Evolutionary conservation across 1,140 invertebrate species (phyloP).

Genomic region (Drosophila burlai): DNA sequence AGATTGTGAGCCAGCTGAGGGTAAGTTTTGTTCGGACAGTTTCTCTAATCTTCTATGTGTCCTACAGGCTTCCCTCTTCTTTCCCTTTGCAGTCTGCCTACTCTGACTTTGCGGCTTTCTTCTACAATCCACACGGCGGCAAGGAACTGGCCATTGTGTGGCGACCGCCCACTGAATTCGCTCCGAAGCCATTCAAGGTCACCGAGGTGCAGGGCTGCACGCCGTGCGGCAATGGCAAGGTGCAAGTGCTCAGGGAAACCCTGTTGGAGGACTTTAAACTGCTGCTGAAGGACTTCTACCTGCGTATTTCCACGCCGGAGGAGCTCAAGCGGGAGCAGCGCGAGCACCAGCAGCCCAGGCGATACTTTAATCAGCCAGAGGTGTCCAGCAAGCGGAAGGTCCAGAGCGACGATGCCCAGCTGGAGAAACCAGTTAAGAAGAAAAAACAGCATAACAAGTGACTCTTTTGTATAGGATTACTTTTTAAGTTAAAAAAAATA

Average conservation of each 20-base stretch:
- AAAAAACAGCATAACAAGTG: conserved; percentile 5
- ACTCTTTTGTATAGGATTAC: background rate
- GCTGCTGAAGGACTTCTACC: conserved; percentile 84
- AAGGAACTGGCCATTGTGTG: conserved; percentile 92
- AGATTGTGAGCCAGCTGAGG: conserved; percentile 91
- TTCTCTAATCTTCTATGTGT: background rate
- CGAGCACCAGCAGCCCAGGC: conserved; percentile 38
- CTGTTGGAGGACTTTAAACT: conserved; percentile 91
- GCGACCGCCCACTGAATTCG: conserved; percentile 89
- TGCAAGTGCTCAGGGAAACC: conserved; percentile 85
- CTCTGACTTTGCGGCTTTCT: conserved; percentile 93
- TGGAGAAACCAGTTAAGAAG: conserved; percentile 3
- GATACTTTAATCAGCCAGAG: conserved; percentile 49
- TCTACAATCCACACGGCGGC: conserved; percentile 94
- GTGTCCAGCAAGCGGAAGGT: conserved; percentile 31
- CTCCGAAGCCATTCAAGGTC: conserved; percentile 90
- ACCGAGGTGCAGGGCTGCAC: conserved; percentile 85
- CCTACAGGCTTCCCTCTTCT: background rate
- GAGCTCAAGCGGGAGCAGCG: conserved; percentile 54
- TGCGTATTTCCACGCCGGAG: conserved; percentile 58
- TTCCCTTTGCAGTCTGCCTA: conserved; percentile 89
- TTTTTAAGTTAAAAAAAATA: conserved; percentile 3
- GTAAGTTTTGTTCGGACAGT: conserved; percentile 86
- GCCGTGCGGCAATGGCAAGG: conserved; percentile 44
- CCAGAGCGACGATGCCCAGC: background rate